Percentiles rank a stretch among this genome's conserved stretches.
Conservation (phyloP, 2,888 invertebrate genomes). For the Bimastos eiseni region DNA sequence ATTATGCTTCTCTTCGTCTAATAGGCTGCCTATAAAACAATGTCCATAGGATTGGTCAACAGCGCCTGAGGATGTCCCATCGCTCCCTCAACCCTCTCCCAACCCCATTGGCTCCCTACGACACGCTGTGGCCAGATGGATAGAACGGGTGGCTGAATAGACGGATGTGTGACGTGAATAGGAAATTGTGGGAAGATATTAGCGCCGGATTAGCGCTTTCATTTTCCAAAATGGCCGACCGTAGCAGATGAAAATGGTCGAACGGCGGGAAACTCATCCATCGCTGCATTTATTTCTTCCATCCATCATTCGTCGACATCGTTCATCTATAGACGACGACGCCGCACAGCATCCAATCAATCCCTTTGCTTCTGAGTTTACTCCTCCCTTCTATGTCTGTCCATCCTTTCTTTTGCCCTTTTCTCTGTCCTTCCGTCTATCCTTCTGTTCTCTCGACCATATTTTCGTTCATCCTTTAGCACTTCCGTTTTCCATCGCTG, state of each 20-base stretch:
- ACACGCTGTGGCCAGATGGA: neutral
- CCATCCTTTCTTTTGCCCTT: neutral
- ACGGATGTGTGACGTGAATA: neutral
- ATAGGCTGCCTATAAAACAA: neutral
- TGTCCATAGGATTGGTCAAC: neutral
- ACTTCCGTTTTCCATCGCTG: neutral
- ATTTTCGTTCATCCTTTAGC: neutral
- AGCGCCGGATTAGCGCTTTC: neutral
- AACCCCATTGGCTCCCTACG: neutral
- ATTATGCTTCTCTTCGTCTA: neutral
- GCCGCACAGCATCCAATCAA: neutral
- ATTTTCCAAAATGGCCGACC: constrained; percentile 13
- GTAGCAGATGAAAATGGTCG: neutral
- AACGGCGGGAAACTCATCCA: neutral
- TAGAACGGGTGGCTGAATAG: neutral
- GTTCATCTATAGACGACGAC: neutral
- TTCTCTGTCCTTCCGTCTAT: neutral
- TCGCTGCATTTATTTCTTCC: neutral
- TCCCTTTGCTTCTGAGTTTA: neutral
- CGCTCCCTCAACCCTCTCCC: neutral
- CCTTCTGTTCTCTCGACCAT: neutral
- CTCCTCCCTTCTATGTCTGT: neutral
- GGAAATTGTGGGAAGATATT: constrained; percentile 9
- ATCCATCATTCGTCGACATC: neutral
- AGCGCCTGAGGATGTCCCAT: neutral